Evolutionary conservation across 2,888 invertebrate species (phyloP).

Genomic region (Tetrapedia diversipes): DNA sequence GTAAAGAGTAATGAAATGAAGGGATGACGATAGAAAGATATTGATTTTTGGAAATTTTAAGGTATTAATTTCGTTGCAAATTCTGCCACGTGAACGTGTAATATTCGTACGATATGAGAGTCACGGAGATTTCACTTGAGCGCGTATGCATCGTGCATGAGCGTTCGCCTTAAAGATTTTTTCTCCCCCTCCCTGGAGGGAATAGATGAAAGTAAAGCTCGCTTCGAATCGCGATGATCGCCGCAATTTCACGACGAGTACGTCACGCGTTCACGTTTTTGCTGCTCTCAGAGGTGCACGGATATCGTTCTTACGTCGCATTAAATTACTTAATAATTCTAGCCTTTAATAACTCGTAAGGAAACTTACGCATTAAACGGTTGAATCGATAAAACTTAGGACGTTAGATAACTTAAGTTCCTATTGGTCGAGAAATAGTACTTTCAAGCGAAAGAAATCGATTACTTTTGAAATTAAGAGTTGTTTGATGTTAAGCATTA

Average conservation of each 20-base stretch:
- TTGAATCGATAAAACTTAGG: background rate
- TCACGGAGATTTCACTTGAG: slow-evolving; percentile 61
- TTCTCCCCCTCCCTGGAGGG: slow-evolving; percentile 24
- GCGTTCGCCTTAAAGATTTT: slow-evolving; percentile 28
- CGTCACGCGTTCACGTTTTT: background rate
- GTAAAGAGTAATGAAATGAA: background rate
- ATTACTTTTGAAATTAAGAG: no score
- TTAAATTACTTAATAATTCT: background rate
- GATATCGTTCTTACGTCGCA: background rate
- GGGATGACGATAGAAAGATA: background rate
- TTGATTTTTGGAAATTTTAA: background rate
- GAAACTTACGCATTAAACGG: background rate
- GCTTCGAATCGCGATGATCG: slow-evolving; percentile 28
- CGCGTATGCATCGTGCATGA: background rate
- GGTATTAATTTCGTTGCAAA: background rate
- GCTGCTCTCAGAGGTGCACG: background rate
- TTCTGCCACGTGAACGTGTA: background rate
- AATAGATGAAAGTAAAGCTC: slow-evolving; percentile 59
- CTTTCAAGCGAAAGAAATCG: background rate
- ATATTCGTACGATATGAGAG: slow-evolving; percentile 38
- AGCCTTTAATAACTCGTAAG: no score
- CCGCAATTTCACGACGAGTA: slow-evolving; percentile 28
- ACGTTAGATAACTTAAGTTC: background rate
- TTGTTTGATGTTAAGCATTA: no score
- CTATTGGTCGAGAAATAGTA: no score